Percentiles rank a stretch among this genome's conserved stretches.
Evolutionary conservation across 2,797 vertebrate genomes (phyloP).

Genomic region (Pipistrellus kuhlii): DNA sequence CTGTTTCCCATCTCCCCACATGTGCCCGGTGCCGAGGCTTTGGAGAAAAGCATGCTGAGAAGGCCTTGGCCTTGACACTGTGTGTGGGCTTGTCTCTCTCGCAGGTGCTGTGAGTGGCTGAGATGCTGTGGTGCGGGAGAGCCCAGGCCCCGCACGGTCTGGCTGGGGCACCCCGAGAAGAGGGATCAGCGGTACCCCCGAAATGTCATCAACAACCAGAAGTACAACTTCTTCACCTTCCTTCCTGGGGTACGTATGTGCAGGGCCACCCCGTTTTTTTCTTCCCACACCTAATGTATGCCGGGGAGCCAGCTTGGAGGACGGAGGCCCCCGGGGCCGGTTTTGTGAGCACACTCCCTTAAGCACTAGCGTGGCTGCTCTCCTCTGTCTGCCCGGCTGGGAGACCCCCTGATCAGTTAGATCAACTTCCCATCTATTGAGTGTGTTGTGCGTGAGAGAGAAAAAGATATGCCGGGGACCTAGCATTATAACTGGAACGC

Average conservation of each 20-base stretch:
- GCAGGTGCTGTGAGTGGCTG: slow-evolving; percentile 96
- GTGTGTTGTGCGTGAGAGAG: not conserved
- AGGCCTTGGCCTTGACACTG: not conserved
- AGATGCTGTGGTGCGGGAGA: slow-evolving; percentile 96
- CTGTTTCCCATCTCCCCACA: not conserved
- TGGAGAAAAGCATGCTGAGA: not conserved
- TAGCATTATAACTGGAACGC: not conserved
- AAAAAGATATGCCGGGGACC: not conserved
- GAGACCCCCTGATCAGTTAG: not conserved
- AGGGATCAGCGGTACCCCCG: slow-evolving; percentile 97
- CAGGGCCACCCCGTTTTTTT: rapidly evolving
- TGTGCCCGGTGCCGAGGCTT: not conserved
- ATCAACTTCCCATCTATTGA: not conserved
- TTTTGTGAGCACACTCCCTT: not conserved
- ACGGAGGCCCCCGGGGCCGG: not conserved
- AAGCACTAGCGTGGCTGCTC: too few species aligned
- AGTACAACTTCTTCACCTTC: slow-evolving; percentile 99
- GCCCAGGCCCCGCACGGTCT: slow-evolving; percentile 95
- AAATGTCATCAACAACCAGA: slow-evolving; percentile 99
- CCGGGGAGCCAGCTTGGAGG: not conserved
- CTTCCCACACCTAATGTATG: not conserved
- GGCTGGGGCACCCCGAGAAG: slow-evolving; percentile 98
- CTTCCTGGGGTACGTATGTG: slow-evolving; percentile 94
- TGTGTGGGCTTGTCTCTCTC: not conserved
- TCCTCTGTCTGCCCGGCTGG: not conserved